Conservation (phyloP, 2,113 vertebrate species). For the Stegastes partitus region DNA sequence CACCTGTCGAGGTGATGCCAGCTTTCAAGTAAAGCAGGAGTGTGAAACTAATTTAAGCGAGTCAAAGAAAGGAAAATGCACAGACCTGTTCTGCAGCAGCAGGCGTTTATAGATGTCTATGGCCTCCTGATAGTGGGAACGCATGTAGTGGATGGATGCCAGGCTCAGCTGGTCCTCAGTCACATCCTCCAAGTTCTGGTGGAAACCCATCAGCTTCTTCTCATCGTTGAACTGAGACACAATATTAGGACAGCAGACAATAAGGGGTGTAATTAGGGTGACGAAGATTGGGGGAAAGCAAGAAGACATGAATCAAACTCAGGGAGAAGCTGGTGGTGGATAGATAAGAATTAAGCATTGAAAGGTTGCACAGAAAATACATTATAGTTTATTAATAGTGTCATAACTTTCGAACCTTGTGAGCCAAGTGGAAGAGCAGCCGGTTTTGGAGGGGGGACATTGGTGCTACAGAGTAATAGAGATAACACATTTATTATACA, state of each 20-base stretch:
- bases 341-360: neutral
- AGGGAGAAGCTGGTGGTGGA: neutral
- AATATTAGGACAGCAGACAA: neutral
- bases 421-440: constrained; percentile 96
- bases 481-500: constrained; percentile 51
- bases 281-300: neutral
- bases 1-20: constrained; percentile 17
- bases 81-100: constrained; percentile 92
- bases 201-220: constrained; percentile 96
- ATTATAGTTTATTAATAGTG: constrained; percentile 3
- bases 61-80: neutral
- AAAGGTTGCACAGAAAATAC: constrained; percentile 5
- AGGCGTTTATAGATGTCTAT: constrained; percentile 98
- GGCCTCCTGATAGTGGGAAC: constrained; percentile 97
- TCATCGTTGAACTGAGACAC: constrained; percentile 93
- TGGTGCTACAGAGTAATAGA: constrained; percentile 83
- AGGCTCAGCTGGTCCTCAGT: constrained; percentile 98
- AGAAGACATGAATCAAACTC: neutral
- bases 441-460: constrained; percentile 94
- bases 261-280: neutral
- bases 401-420: constrained; percentile 89
- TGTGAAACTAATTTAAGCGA: constrained; percentile 14
- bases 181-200: constrained; percentile 96
- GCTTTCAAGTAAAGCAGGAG: constrained; percentile 1
- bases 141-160: constrained; percentile 98